These are phyloP conservation scores for Bostrychus sinensis DNA, from an alignment of 2,113 vertebrate genomes.

Conservation along the genomic window DNA sequence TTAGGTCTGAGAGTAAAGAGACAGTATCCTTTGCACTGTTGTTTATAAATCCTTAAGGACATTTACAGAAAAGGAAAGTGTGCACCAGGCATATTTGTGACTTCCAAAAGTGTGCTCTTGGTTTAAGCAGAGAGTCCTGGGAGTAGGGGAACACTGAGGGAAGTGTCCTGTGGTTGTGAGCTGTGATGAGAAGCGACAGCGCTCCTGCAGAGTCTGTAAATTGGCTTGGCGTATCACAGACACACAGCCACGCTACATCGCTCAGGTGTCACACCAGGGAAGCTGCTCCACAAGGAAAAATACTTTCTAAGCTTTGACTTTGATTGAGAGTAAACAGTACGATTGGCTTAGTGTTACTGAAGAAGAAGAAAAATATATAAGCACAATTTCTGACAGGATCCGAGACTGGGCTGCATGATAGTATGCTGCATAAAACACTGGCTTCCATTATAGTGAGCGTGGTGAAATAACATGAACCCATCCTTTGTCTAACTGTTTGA, in stretches of 20 bases:
- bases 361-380: constrained; percentile 62
- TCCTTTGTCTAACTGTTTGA: constrained; percentile 5
- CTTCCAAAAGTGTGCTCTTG: constrained; percentile 40
- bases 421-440: constrained; percentile 1
- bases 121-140: constrained; percentile 47
- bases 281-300: constrained; percentile 71
- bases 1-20: background rate
- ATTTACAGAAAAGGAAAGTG: constrained; percentile 14
- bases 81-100: constrained; percentile 38
- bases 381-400: constrained; percentile 36
- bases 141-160: constrained; percentile 61
- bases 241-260: constrained; percentile 76
- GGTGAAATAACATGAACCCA: constrained; percentile 10
- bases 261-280: constrained; percentile 78
- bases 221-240: constrained; percentile 80
- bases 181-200: constrained; percentile 75
- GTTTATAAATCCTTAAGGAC: background rate
- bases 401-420: constrained; percentile 24
- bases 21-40: background rate
- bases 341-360: constrained; percentile 65
- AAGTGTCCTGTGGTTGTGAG: constrained; percentile 74
- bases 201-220: constrained; percentile 76
- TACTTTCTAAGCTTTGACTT: constrained; percentile 74
- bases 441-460: constrained; percentile 22
- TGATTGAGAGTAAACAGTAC: constrained; percentile 75